Evolutionary conservation across 2,113 vertebrate species (phyloP).

Genomic region (Cnemophilus loriae): DNA sequence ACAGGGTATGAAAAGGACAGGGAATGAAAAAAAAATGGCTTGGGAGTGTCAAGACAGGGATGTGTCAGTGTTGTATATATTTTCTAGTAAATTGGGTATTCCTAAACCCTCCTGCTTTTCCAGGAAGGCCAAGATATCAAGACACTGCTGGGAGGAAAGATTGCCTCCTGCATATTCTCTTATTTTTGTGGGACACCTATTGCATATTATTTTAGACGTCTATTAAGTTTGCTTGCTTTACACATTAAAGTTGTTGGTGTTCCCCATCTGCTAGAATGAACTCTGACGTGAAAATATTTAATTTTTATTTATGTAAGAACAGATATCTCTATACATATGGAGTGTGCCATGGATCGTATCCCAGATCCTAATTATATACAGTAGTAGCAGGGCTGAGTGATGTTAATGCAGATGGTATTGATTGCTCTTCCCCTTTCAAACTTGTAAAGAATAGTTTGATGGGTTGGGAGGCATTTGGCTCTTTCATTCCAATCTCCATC

Average conservation of each 20-base stretch:
- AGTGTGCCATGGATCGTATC: background rate
- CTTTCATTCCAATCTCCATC: background rate
- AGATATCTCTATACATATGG: background rate
- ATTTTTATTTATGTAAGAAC: background rate
- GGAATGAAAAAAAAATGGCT: background rate
- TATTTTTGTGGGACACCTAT: background rate
- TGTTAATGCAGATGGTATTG: background rate
- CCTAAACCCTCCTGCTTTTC: background rate
- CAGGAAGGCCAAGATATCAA: background rate
- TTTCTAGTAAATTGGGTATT: background rate
- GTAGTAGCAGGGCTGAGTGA: background rate
- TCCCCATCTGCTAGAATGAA: background rate
- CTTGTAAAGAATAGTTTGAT: background rate
- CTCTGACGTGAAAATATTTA: background rate
- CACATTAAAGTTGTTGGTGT: background rate
- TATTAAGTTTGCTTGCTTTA: background rate
- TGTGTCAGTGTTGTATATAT: background rate
- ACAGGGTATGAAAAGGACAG: background rate
- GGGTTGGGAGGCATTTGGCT: background rate
- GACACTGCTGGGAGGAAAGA: background rate
- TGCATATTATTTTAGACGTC: background rate
- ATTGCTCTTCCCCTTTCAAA: background rate
- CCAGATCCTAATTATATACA: background rate
- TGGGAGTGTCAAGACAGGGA: background rate
- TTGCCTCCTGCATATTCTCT: background rate